phyloP scores from a whole-genome alignment of 2,797 vertebrate species.

The Danio choprae region DNA sequence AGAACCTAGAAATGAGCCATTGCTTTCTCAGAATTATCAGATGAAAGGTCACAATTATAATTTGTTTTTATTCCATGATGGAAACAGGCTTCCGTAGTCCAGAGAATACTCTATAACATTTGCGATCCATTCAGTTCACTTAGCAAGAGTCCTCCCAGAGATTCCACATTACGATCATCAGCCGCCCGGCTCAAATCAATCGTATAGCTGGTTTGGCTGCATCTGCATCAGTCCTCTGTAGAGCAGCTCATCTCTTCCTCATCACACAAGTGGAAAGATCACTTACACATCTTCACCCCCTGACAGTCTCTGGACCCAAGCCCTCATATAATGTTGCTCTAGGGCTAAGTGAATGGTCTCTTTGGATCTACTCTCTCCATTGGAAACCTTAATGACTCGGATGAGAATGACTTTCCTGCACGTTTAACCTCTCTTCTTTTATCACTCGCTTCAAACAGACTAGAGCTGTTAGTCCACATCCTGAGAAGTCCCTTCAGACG shows the following conservation, averaged over 20 bases:
- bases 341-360: slow-evolving; percentile 46
- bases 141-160: slow-evolving; percentile 32
- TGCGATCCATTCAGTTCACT: not conserved
- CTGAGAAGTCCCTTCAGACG: slow-evolving; percentile 6
- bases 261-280: slow-evolving; percentile 44
- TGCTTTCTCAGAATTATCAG: not conserved
- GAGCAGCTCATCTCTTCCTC: slow-evolving; percentile 25
- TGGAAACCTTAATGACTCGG: slow-evolving; percentile 37
- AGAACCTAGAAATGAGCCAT: no score
- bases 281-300: slow-evolving; percentile 27
- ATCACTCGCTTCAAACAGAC: slow-evolving; percentile 26
- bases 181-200: slow-evolving; percentile 33
- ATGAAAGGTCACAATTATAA: not conserved
- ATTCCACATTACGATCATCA: slow-evolving; percentile 27
- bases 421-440: slow-evolving; percentile 32
- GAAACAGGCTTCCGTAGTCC: not conserved
- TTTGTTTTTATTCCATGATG: not conserved
- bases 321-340: slow-evolving; percentile 33
- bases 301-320: slow-evolving; percentile 40
- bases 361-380: slow-evolving; percentile 39
- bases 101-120: not conserved
- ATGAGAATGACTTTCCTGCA: slow-evolving; percentile 30
- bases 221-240: slow-evolving; percentile 8
- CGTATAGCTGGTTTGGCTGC: slow-evolving; percentile 23
- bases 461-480: slow-evolving; percentile 27